Evolutionary conservation across 2,888 invertebrate species (phyloP), one percentile per base, ranked within the genome.

Genomic region (Dione juno): DNA sequence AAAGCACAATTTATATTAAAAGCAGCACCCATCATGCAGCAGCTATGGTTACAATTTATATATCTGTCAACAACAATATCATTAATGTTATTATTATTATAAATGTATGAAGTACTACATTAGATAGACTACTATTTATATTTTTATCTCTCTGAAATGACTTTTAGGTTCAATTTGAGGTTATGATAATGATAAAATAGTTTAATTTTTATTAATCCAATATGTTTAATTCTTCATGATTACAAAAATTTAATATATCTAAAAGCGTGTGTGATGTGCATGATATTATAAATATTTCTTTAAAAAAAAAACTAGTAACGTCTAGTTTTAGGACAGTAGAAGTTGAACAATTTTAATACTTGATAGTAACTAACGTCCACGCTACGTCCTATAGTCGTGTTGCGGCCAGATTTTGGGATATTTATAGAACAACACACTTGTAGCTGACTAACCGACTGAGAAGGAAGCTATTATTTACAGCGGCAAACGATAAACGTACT

Each of bases 381-480:
- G 70, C 73, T 76, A 77, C 76, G 77, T 77, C 77, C 74, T 74
- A 77, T 74, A 71, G 74, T 73, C 75, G 69, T 71, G 77, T 66
- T 70, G 73, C 77, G 80, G 85, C 83, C 83, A 85, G 86, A 84
- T 82, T 86, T 79, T 74, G 75, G 77, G 85, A 84, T 92, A 92
- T 89, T 90, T 87, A 86, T 92, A 92, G 90, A 83, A 82, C 41
- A 81, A 82, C 84, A 84, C 84, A 85, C 86, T 84, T 82, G 81
- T 82, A 84, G 82, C 85, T 84, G 85, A 83, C 82, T 76, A 74
- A 77, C 79, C 81, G 82, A 82, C 79, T 77, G 77, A 79, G 77
- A 81, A 81, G 79, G 77, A 78, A 76, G 80, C 77, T 76, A 79
- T 77, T 82, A 80, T 78, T 79, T 80, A 82, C 78, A 80, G 72